A percentile compares a stretch with the other conserved stretches of the same genome.
phyloP scores from a whole-genome alignment of 2,888 invertebrate genomes.

The Frankliniella fusca region DNA sequence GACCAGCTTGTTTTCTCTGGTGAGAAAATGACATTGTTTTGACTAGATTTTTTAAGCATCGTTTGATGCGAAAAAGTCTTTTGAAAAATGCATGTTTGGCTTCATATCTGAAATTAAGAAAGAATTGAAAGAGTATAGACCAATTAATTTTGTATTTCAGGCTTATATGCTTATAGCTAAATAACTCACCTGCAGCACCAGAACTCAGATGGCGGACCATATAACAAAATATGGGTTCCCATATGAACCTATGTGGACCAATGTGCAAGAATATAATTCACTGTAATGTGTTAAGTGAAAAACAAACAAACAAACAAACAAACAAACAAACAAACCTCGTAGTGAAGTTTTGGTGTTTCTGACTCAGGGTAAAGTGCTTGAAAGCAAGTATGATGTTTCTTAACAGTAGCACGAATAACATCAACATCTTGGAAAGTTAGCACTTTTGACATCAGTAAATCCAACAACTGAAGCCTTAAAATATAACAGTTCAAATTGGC shows the following conservation, averaged over 20 bases:
- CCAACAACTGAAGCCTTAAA: background rate
- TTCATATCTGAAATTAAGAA: background rate
- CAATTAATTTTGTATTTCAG: too few species aligned
- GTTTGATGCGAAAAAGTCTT: background rate
- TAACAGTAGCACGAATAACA: background rate
- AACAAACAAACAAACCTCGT: too few species aligned
- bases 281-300: too few species aligned
- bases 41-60: background rate
- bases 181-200: slow-evolving; percentile 10
- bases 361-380: background rate
- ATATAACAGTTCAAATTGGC: background rate
- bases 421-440: background rate
- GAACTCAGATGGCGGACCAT: background rate
- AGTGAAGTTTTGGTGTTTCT: background rate
- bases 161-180: background rate
- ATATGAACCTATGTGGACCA: too few species aligned
- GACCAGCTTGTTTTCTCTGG: background rate
- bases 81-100: too few species aligned
- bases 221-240: background rate
- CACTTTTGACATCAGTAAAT: background rate
- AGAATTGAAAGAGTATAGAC: background rate
- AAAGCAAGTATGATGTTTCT: background rate
- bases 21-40: background rate
- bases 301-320: too few species aligned
- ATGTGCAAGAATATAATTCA: too few species aligned